phyloP scores from a whole-genome alignment of 2,797 vertebrate species.

The Anolis apletophallus region DNA sequence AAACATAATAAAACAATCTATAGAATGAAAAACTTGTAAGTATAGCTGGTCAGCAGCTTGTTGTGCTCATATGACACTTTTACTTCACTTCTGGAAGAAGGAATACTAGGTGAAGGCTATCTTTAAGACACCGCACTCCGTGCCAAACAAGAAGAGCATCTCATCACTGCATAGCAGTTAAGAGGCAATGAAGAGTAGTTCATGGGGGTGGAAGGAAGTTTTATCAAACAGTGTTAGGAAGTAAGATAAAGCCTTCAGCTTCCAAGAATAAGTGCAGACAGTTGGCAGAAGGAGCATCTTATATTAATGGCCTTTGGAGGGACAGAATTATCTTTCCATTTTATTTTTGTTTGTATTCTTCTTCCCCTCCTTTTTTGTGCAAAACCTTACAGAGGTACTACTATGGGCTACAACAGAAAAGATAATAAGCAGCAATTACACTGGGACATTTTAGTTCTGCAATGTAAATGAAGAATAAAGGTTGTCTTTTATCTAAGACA shows the following conservation, averaged over 20 bases:
- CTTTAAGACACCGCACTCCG: not conserved
- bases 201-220: not conserved
- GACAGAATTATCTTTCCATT: not conserved
- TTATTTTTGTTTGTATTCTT: too few species aligned
- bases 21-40: not conserved
- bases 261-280: too few species aligned
- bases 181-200: not conserved
- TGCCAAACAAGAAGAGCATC: not conserved
- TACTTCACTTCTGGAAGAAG: not conserved
- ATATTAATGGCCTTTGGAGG: not conserved
- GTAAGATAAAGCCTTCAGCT: too few species aligned
- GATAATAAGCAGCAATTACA: not conserved
- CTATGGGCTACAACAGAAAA: too few species aligned
- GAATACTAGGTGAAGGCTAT: not conserved
- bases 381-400: not conserved
- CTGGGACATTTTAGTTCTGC: not conserved
- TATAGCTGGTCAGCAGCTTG: not conserved
- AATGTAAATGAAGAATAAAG: not conserved
- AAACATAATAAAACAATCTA: not conserved
- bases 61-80: not conserved
- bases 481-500: not conserved
- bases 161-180: not conserved
- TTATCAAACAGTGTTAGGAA: not conserved
- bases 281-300: not conserved
- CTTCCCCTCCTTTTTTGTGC: not conserved